Evolutionary conservation across 2,888 invertebrate species (phyloP), one percentile per base, ranked within the genome.

Genomic region (Sabatieria punctata): DNA sequence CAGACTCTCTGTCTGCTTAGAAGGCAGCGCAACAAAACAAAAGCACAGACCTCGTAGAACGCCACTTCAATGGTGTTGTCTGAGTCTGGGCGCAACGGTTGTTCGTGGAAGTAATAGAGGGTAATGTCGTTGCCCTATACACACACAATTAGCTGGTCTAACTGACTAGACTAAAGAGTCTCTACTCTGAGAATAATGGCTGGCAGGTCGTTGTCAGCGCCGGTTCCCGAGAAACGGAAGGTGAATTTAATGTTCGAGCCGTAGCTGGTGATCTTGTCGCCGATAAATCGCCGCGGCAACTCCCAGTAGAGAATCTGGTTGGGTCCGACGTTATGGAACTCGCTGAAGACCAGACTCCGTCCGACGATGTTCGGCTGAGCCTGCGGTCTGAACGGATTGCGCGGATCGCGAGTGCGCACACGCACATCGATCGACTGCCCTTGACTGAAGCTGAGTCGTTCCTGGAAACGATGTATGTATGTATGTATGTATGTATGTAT

Each of bases 191-290:
- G 44, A 43, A 64, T 56, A 25, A 61, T 57, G 53, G 56, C 56
- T 15, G 63, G 52, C 24, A 55, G 54, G 23, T 49, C 46, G 52
- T 59, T 60, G 22, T 49, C 51, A 27, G 44, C 46, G 44, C 63
- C 63, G 39, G 47, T 43, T 43, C 63, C 62, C 19, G 53, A 52
- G 53, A 52, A 64, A 35, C 53, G 51, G 52, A 81, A 76, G 1
- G 75, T 74, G 65, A 88, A 89, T 54, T 79, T 74, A 43, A 95
- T 69, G 49, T 77, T 77, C 3, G 93, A 93, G 22, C 86, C 88
- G 66, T 95, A 95, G 21, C 89, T 86, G 51, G 81, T 75, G 18
- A 78, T 78, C 71, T 75, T 76, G 69, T 95, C 91, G 0, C 85
- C 86, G 11, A 81, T 75, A 67, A 91, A 85, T 49, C 78, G 74